phyloP scores from a whole-genome alignment of 2,113 vertebrate species.

The Chionodraco myersi region DNA sequence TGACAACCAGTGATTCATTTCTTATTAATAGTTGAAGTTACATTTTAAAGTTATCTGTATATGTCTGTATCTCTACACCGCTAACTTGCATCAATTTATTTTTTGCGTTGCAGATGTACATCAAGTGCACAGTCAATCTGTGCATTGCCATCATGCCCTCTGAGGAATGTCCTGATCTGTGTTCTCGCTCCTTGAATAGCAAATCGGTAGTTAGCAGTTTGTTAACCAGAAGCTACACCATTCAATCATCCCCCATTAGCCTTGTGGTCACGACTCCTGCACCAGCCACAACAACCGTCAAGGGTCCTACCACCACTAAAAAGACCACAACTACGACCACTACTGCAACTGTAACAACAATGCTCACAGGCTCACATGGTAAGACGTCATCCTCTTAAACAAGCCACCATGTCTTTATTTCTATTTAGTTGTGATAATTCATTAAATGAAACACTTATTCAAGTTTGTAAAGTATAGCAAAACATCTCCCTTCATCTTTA shows the following conservation, averaged over 20 bases:
- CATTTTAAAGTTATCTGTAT: neutral
- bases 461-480: neutral
- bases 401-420: neutral
- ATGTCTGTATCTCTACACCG: neutral
- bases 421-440: neutral
- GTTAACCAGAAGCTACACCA: conserved; percentile 43
- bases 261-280: conserved; percentile 40
- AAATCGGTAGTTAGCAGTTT: neutral
- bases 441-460: neutral
- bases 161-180: conserved; percentile 62
- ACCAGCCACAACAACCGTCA: neutral
- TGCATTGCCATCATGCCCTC: conserved; percentile 70
- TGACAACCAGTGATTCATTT: conserved; percentile 1
- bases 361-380: conserved; percentile 52
- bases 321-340: neutral
- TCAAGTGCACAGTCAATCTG: conserved; percentile 71
- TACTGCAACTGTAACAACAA: neutral
- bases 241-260: conserved; percentile 63
- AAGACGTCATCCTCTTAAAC: conserved; percentile 16
- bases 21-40: neutral
- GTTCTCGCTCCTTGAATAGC: accelerated
- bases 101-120: conserved; percentile 69
- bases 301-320: too few relatives aligned
- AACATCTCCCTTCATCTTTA: neutral
- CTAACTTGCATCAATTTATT: neutral